Conservation (phyloP, 2,888 invertebrate genomes). For the Cyrtodaria siliqua region DNA sequence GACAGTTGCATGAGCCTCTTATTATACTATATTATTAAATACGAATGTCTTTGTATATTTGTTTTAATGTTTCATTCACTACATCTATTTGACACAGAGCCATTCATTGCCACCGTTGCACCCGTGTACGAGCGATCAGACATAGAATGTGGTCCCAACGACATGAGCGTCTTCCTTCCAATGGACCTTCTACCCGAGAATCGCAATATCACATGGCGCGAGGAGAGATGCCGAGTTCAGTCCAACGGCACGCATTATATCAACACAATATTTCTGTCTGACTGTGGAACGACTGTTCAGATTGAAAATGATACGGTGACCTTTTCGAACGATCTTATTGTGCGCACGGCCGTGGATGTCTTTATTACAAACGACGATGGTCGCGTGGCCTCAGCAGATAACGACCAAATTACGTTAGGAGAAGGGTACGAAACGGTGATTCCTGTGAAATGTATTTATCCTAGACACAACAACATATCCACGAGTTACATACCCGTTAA, state of each 20-base stretch:
- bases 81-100: background rate
- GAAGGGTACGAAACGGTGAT: slow-evolving; percentile 59
- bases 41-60: too few relatives aligned
- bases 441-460: slow-evolving; percentile 66
- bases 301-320: slow-evolving; percentile 52
- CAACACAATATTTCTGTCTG: slow-evolving; percentile 31
- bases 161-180: slow-evolving; percentile 55
- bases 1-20: too few relatives aligned
- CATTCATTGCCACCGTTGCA: slow-evolving; percentile 22
- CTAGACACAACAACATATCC: slow-evolving; percentile 43
- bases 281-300: slow-evolving; percentile 63
- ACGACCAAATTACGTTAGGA: slow-evolving; percentile 43
- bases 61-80: too few relatives aligned
- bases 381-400: background rate
- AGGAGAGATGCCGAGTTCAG: slow-evolving; percentile 39
- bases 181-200: slow-evolving; percentile 32
- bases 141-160: slow-evolving; percentile 50
- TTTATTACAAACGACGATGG: background rate
- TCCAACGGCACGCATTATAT: slow-evolving; percentile 61
- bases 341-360: slow-evolving; percentile 33
- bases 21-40: too few relatives aligned
- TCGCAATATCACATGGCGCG: slow-evolving; percentile 59
- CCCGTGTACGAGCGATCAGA: slow-evolving; percentile 53
- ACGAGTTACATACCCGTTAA: slow-evolving; percentile 54
- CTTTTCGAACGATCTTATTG: slow-evolving; percentile 61